Evolutionary conservation across 1,140 invertebrate species (phyloP), one percentile per base, ranked within the genome.

Genomic region (Cecropterus lyciades): DNA sequence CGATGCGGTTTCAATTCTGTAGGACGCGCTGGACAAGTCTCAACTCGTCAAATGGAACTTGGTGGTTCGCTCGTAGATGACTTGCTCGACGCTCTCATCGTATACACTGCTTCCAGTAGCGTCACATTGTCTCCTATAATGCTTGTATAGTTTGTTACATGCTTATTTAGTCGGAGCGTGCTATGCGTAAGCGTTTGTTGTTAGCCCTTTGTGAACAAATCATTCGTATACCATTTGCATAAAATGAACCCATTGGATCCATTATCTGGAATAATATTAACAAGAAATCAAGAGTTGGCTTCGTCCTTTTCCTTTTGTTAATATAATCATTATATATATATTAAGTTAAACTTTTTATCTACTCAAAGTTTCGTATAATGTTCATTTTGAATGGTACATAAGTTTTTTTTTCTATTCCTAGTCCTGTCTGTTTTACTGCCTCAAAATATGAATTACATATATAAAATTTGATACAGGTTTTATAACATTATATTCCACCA

Each of bases 41-140:
- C n/a, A 73, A 20, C 52, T 62, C 59, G 17, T n/a, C 48, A 64
- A 68, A 52, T 67, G 59, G 13, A 66, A 69, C 16, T 65, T 63
- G 30, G 62, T 55, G 62, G 60, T 40, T 56, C 55, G 66, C 56
- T 43, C 64, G 30, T 69, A 10, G 37, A 40, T 40, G 37, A n/a
- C 37, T 49, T 65, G 20, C 49, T 15, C 53, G 55, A 49, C 51
- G 42, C 27, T 30, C 57, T 60, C 30, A 60, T 60, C 43, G 7
- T 33, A 51, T 60, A 17, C 11, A 48, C 43, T 60, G 43, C 24
- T 10, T 51, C n/a, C 24, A 51, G 20, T 51, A 51, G 20, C 20
- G 10, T 60, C 43, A 60, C 27, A 48, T 30, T 60, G 56, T 60
- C 56, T 30, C n/a, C 20, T 14, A 24, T 57, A 33, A 59, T 59